phyloP scores from a whole-genome alignment of 2,888 invertebrate genomes.

The Resseliella maxima region DNA sequence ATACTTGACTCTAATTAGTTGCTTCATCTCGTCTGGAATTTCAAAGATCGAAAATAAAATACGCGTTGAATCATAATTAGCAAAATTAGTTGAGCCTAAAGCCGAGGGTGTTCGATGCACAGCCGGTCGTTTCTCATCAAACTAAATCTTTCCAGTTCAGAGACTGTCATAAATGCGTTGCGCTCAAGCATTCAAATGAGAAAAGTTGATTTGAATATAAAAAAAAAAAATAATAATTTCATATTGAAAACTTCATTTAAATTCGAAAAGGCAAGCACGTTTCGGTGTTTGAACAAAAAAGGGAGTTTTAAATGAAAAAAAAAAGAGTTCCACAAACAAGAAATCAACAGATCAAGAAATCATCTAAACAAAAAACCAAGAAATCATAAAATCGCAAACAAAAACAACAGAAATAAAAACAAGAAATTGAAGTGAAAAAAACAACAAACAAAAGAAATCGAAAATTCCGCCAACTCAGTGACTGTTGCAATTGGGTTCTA shows the following conservation, averaged over 20 bases:
- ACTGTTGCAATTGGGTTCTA: not conserved
- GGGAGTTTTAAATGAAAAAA: not conserved
- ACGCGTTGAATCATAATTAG: no score
- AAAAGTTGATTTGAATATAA: no score
- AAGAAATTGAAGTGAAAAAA: not conserved
- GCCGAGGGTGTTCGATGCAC: no score
- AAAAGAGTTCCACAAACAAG: not conserved
- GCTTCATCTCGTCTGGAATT: no score
- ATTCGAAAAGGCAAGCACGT: not conserved
- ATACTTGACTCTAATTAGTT: no score
- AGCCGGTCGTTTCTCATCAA: not conserved
- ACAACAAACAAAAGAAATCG: not conserved
- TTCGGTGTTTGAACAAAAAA: not conserved
- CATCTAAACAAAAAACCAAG: no score
- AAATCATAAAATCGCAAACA: no score
- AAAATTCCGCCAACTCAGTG: not conserved
- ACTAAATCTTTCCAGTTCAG: not conserved
- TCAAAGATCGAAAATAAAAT: no score
- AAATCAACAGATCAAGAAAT: no score
- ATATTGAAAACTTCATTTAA: no score
- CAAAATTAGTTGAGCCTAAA: no score
- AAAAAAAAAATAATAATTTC: no score
- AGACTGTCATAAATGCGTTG: not conserved
- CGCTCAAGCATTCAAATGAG: not conserved
- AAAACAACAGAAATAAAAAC: not conserved